Evolutionary conservation across 2,888 invertebrate species (phyloP).

Genomic region (Agrotis exclamationis): DNA sequence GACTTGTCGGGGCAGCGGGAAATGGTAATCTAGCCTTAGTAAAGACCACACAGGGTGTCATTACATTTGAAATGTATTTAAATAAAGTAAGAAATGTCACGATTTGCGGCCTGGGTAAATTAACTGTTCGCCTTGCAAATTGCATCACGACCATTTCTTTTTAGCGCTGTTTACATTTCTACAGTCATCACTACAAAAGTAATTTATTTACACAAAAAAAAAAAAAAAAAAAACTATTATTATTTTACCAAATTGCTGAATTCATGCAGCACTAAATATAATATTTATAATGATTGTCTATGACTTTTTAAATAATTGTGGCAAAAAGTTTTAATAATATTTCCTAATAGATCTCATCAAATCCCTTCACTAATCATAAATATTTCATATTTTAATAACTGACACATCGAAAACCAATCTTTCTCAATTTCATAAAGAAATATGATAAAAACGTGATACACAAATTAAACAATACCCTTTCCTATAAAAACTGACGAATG

Average conservation of each 20-base stretch:
- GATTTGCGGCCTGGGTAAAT: constrained; percentile 37
- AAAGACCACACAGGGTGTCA: constrained; percentile 46
- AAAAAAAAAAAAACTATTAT: no score
- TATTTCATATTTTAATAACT: neutral
- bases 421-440: constrained; percentile 10
- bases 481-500: constrained; percentile 47
- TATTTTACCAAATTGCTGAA: no score
- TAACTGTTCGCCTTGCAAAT: constrained; percentile 31
- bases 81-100: constrained; percentile 48
- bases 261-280: no score
- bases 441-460: constrained; percentile 40
- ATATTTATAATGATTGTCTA: no score
- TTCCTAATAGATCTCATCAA: neutral
- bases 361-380: neutral
- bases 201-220: no score
- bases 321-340: no score
- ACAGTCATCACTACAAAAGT: neutral
- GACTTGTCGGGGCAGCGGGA: no score
- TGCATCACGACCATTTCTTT: constrained; percentile 35
- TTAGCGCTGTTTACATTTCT: neutral
- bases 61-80: constrained; percentile 56
- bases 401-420: neutral
- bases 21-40: constrained; percentile 23
- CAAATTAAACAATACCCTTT: constrained; percentile 42
- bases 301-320: no score